A percentile compares a stretch with the other conserved stretches of the same genome.
Evolutionary conservation across 2,113 vertebrate genomes (phyloP).

Genomic region (Theristicus caerulescens): DNA sequence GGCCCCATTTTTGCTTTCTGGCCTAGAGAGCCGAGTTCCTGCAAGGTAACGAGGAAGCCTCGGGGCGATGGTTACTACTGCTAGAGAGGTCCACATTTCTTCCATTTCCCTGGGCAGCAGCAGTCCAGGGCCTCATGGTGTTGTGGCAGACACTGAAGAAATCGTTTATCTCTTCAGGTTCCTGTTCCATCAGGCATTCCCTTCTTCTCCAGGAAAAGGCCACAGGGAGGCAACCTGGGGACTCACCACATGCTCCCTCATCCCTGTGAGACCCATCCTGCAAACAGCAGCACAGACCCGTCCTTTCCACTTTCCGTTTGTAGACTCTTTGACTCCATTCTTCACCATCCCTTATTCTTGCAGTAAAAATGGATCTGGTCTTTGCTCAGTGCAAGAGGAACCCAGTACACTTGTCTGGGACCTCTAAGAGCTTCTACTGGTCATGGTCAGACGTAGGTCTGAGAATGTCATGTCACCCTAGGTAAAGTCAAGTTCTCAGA

Average conservation of each 20-base stretch:
- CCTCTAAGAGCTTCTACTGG: neutral
- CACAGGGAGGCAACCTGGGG: neutral
- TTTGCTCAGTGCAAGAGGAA: neutral
- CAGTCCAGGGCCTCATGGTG: fast-evolving
- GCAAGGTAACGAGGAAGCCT: neutral
- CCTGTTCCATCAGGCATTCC: neutral
- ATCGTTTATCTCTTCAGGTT: neutral
- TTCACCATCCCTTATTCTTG: neutral
- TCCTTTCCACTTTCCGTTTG: neutral
- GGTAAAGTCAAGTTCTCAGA: neutral
- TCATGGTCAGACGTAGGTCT: neutral
- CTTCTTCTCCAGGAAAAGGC: neutral
- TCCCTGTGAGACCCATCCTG: neutral
- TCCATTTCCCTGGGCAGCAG: neutral
- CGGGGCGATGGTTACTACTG: fast-evolving
- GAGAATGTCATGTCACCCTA: neutral
- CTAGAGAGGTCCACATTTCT: neutral
- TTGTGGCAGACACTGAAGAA: neutral
- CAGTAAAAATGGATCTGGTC: neutral
- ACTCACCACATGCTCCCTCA: neutral
- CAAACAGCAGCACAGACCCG: neutral
- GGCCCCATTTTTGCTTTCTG: neutral
- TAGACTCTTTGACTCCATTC: neutral
- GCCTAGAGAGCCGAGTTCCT: neutral
- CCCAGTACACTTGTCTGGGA: neutral